A percentile compares a stretch with the other conserved stretches of the same genome.
These are phyloP conservation scores for Nomada ferruginata DNA, from an alignment of 2,888 invertebrate genomes.

Conservation along the genomic window DNA sequence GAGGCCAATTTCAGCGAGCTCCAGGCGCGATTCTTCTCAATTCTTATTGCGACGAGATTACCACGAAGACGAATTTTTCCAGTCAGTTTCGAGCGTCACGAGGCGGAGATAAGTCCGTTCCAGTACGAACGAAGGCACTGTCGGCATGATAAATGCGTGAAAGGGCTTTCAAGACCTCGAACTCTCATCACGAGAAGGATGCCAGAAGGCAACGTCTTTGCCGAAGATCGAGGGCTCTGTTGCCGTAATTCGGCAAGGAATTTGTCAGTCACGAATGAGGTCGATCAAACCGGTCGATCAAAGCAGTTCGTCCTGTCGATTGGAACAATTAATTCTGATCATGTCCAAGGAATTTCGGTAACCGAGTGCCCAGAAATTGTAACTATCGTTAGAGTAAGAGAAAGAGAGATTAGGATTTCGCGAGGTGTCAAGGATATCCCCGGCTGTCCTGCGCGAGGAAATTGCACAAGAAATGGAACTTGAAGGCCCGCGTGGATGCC, in stretches of 20 bases:
- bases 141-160: background rate
- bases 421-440: background rate
- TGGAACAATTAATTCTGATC: background rate
- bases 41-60: slow-evolving; percentile 47
- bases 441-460: slow-evolving; percentile 19
- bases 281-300: no score
- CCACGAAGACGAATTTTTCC: slow-evolving; percentile 16
- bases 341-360: background rate
- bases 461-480: slow-evolving; percentile 44
- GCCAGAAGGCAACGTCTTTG: background rate
- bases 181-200: background rate
- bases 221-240: background rate
- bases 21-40: slow-evolving; percentile 43
- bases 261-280: no score
- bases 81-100: background rate
- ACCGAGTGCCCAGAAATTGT: background rate
- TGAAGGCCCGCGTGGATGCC: background rate
- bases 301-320: background rate
- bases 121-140: no score
- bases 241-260: no score
- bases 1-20: slow-evolving; percentile 51
- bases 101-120: slow-evolving; percentile 6
- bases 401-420: slow-evolving; percentile 1
- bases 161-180: background rate
- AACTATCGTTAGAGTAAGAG: background rate